These are phyloP conservation scores for Hoplodrina ambigua DNA, from an alignment of 2,888 invertebrate genomes.

Conservation along the genomic window DNA sequence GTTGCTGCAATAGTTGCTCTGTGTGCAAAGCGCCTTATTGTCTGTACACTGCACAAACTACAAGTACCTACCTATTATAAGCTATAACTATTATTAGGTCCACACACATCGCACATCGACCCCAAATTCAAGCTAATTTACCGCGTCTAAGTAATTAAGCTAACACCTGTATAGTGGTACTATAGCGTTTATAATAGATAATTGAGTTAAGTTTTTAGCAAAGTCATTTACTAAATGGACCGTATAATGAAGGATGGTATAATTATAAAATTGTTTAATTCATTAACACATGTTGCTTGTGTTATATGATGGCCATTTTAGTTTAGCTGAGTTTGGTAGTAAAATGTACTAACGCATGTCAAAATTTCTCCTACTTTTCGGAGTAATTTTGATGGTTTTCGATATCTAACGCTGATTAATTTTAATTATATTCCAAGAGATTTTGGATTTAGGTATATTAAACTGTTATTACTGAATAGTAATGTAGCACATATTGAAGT, in stretches of 20 bases:
- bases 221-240: constrained; percentile 52
- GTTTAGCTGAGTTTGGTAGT: not conserved
- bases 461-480: no score
- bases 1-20: no score
- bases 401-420: no score
- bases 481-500: no score
- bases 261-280: constrained; percentile 19
- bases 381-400: no score
- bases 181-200: constrained; percentile 27
- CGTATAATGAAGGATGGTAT: constrained; percentile 1
- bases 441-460: no score
- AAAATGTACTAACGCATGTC: no score
- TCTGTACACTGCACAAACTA: no score
- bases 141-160: constrained; percentile 57
- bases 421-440: no score
- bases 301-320: not conserved
- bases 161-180: constrained; percentile 24
- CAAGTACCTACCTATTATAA: no score
- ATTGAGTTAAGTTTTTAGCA: constrained; percentile 45
- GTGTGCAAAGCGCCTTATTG: no score
- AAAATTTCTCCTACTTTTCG: no score
- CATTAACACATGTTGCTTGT: constrained; percentile 1
- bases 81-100: constrained; percentile 3
- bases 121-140: constrained; percentile 38
- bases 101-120: constrained; percentile 38